Evolutionary conservation across 2,113 vertebrate genomes (phyloP), one percentile per base, ranked within the genome.

Genomic region (Dicentrarchus labrax): DNA sequence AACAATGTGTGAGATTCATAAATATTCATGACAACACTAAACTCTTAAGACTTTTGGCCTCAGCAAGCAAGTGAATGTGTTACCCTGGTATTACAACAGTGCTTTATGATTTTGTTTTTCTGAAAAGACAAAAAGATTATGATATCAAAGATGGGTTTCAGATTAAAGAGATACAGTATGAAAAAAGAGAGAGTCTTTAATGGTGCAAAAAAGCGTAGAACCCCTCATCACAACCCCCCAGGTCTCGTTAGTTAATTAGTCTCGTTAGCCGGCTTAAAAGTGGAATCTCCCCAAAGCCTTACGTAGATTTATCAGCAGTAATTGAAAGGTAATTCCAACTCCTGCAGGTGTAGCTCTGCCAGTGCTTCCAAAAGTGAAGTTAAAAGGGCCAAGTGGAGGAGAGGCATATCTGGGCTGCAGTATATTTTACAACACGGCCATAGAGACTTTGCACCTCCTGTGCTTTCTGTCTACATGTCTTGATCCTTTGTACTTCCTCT

Each of bases 321-420:
- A 95, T 91, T 94, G 89, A 90, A 92, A 91, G 80, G 89, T 91
- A 89, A 91, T 89, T 90, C 84, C 66, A 82, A 41, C 69, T 90
- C 86, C 89, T 89, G 84, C 68, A 84, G 74, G 83, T 92, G 74
- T 66, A 65, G 54, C 78, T 88, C 62, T 64, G 80, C 79, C 68
- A 66, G 53, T 56, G 62, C 82, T 72, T 81, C 72, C 64, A 77
- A 82, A 86, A 89, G 80, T 74, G 57, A 86, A 84, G 84, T 75
- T 82, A 79, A 88, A 61, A 56, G 69, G 80, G 74, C 82, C 81
- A 84, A 83, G 48, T 59, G 57, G 57, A 86, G 30, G 50, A 80
- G 66, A 84, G 50, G 24, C 16, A 7, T 74, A 82, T 69, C 38
- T 71, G 51, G 12, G 51, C 54, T 72, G 43, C 8, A 9, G 68